Conservation (phyloP, 1,140 invertebrate genomes). For the Tetraneura akinire region DNA sequence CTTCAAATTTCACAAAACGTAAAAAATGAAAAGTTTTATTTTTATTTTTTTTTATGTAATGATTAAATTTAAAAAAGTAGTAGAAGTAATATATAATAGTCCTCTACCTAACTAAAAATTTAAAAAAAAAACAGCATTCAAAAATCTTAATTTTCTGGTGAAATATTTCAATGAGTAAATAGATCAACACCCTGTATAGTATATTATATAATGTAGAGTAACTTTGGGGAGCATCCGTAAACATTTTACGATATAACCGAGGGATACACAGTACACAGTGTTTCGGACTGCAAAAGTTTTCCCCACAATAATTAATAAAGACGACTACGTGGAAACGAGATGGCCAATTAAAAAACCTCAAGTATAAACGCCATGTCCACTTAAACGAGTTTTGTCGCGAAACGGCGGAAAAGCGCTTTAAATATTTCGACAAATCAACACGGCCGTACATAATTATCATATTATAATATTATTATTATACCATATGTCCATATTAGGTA, state of each 20-base stretch:
- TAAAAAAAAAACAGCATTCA: no score
- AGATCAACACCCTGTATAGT: no score
- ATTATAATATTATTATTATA: neutral
- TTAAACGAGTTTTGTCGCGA: conserved; percentile 14
- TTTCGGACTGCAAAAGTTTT: conserved; percentile 22
- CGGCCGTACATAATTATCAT: neutral
- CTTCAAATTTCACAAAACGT: no score
- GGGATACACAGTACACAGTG: neutral
- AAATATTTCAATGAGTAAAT: no score
- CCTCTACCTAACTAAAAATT: no score
- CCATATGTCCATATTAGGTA: no score
- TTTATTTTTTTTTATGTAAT: no score
- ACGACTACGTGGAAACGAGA: neutral
- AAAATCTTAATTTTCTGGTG: no score
- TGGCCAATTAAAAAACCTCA: neutral
- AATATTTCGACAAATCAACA: conserved; percentile 1
- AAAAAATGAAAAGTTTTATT: no score
- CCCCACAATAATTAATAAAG: conserved; percentile 14
- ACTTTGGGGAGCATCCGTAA: conserved; percentile 9
- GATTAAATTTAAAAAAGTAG: no score
- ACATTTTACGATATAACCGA: conserved; percentile 13
- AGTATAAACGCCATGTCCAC: conserved; percentile 28
- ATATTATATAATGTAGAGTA: neutral
- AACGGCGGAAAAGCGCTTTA: neutral
- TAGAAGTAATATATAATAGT: no score